These are phyloP conservation scores for Zaprionus vittiger DNA, from an alignment of 1,140 invertebrate species.

Conservation along the genomic window DNA sequence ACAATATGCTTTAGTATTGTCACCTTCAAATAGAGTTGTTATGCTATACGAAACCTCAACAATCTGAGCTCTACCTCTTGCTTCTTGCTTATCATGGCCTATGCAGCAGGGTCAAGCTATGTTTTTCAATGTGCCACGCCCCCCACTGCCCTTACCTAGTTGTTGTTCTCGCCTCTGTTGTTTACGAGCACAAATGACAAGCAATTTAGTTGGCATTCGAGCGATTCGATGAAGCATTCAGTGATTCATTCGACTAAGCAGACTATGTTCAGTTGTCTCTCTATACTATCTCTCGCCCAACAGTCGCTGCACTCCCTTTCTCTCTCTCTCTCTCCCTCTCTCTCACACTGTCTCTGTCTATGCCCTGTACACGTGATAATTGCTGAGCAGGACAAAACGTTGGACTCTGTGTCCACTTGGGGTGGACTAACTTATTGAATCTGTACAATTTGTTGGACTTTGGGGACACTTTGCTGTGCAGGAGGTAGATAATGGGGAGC, in stretches of 20 bases:
- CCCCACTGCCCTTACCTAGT: neutral
- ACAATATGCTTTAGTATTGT: neutral
- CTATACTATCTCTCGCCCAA: constrained; percentile 6
- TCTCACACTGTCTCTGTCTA: constrained; percentile 9
- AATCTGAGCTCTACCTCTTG: neutral
- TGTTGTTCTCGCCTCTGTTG: neutral
- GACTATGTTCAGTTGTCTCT: neutral
- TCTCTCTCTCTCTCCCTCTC: neutral
- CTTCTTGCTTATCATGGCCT: neutral
- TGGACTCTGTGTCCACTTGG: constrained; percentile 21
- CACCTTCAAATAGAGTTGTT: too few relatives aligned
- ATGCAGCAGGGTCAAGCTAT: constrained; percentile 18
- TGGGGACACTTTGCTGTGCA: constrained; percentile 17
- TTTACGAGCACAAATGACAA: constrained; percentile 37
- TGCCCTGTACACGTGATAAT: constrained; percentile 59
- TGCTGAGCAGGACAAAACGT: constrained; percentile 41
- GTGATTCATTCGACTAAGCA: constrained; percentile 25
- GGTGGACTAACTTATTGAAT: constrained; percentile 67
- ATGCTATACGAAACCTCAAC: neutral
- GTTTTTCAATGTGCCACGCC: constrained; percentile 38
- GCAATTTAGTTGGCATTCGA: constrained; percentile 53
- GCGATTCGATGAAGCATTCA: constrained; percentile 51
- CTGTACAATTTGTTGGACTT: constrained; percentile 75
- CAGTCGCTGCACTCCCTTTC: neutral
- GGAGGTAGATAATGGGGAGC: neutral